Conservation (phyloP, 1,140 invertebrate genomes). For the Venustaconcha ellipsiformis region DNA sequence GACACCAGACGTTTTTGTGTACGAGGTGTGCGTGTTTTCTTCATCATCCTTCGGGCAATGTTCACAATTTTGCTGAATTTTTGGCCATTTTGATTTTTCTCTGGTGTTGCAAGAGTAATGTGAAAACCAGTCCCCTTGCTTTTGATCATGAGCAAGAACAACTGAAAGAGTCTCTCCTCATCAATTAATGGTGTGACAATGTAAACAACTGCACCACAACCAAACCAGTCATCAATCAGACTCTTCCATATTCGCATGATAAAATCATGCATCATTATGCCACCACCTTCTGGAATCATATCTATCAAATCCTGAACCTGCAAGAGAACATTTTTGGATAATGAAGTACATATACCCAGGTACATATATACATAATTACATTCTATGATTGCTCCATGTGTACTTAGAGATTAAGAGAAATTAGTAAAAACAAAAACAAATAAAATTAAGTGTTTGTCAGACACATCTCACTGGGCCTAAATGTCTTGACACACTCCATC, state of each 20-base stretch:
- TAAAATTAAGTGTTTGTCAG: no score
- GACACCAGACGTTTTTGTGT: constrained; percentile 56
- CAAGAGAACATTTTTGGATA: constrained; percentile 5
- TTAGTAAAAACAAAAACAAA: no score
- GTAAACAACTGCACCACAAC: constrained; percentile 57
- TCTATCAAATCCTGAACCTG: constrained; percentile 64
- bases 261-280: constrained; percentile 63
- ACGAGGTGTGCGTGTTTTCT: constrained; percentile 46
- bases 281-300: constrained; percentile 63
- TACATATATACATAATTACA: not conserved
- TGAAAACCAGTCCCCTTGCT: constrained; percentile 63
- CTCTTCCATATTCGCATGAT: constrained; percentile 63
- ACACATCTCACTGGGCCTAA: no score
- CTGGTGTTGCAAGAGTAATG: constrained; percentile 49
- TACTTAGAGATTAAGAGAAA: no score
- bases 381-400: no score
- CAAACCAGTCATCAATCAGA: constrained; percentile 63
- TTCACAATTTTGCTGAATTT: constrained; percentile 55
- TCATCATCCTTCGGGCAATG: constrained; percentile 57
- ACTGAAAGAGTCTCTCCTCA: constrained; percentile 57
- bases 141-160: constrained; percentile 62
- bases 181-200: constrained; percentile 64
- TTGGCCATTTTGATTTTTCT: constrained; percentile 46
- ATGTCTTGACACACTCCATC: no score
- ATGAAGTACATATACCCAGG: not conserved